Evolutionary conservation across 2,888 invertebrate genomes (phyloP), one percentile per base, ranked within the genome.

Genomic region (Drosophila imparisetae): DNA sequence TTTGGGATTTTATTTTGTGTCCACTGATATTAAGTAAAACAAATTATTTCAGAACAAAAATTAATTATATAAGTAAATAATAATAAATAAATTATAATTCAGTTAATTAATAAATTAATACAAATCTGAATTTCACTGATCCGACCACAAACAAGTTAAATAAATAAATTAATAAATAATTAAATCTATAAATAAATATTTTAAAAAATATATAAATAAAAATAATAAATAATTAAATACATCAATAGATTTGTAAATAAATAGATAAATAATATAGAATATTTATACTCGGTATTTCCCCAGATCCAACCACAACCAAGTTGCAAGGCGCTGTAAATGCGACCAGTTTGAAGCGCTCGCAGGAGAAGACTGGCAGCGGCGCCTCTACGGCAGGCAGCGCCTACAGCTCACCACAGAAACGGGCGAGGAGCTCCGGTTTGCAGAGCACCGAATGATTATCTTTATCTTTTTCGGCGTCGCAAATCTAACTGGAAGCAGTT

Each of bases 251-350:
- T 30, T 30, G 30, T 8, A 8, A 40, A 40, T 10, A n/a, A 40
- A 40, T 10, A n/a, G n/a, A n/a, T 40, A n/a, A 40, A 2, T n/a
- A 40, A 40, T 15, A 40, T 40, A 40, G 1, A n/a, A 42, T 4
- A 40, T 4, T n/a, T 11, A 4, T n/a, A 21, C 5, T 11, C 11
- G 6, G 15, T 11, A 3, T 21, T 48, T 18, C 38, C 38, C 13
- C 15, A 86, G 86, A 86, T 76, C 86, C 86, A 4, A 73, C 88
- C 2, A 79, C 90, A 21, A 65, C 74, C 1, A 86, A 86, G 58
- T 54, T 79, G 4, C 86, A 78, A 42, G 54, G 70, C 7, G 62
- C 83, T 1, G 24, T 74, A n/a, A 75, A 50, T 52, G 34, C 68
- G 8, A 54, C 64, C 18, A 78, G 54, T 40, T 57, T 88, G 13